Percentiles rank a stretch among this genome's conserved stretches.
phyloP scores from a whole-genome alignment of 2,888 invertebrate genomes.

The Pachliopta kotzebuea region DNA sequence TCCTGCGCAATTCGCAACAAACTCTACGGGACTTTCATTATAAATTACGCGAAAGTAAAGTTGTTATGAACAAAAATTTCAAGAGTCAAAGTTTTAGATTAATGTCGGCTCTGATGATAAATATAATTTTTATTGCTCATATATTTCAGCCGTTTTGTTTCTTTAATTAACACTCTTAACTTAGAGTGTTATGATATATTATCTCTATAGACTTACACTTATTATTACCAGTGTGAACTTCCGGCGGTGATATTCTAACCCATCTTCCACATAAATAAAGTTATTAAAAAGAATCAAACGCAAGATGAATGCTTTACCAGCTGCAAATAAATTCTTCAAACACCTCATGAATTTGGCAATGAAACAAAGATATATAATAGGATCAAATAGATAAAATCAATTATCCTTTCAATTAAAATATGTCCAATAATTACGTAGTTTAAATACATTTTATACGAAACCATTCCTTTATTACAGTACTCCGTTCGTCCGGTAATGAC shows the following conservation, averaged over 20 bases:
- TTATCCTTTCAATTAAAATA: constrained; percentile 2
- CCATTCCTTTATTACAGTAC: constrained; percentile 13
- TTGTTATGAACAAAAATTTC: constrained; percentile 2
- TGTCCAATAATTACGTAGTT: constrained; percentile 1
- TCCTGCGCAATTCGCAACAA: neutral
- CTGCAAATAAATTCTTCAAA: too few relatives aligned
- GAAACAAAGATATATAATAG: neutral
- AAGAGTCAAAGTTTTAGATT: neutral
- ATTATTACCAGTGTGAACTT: too few relatives aligned
- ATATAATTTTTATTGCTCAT: neutral
- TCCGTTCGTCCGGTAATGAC: constrained; percentile 19
- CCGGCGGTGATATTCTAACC: too few relatives aligned
- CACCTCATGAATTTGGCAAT: too few relatives aligned
- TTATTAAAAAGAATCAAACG: too few relatives aligned
- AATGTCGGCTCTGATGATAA: neutral
- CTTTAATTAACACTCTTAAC: too few relatives aligned
- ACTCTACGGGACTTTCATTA: neutral
- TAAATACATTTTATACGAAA: constrained; percentile 10
- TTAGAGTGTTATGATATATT: too few relatives aligned
- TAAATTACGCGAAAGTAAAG: neutral
- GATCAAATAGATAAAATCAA: neutral
- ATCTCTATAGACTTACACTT: too few relatives aligned
- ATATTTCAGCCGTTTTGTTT: too few relatives aligned
- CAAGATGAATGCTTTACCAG: too few relatives aligned
- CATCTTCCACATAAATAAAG: too few relatives aligned